Base-by-base conservation (phyloP, 2,888 invertebrate genomes). In the Drosophila heteroneura region DNA sequence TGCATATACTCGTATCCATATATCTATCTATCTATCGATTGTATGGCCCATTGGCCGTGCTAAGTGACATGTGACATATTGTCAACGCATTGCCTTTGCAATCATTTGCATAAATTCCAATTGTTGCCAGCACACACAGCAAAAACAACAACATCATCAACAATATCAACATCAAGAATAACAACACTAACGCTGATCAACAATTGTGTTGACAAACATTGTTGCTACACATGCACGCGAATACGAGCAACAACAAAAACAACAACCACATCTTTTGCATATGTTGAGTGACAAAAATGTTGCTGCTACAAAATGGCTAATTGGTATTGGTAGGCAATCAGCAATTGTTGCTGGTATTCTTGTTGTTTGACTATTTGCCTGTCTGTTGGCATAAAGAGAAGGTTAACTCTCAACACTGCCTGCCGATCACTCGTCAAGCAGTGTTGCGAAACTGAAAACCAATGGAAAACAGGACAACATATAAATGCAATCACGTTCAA, bases 1-100 rank as follows among this genome's bases (percentile, higher is more conserved):
- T 79, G 69, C 68, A 70, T 53, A 35, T 14, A 66, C 70, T 71
- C n/a, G 57, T 47, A 47, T 47, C 71, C 68, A 70, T 68, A 58
- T 57, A 39, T 56, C 37, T 70, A 72, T 71, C 60, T 74, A 72
- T 72, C 60, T 74, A 72, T 79, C 80, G 80, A 79, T 76, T 70
- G 59, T 51, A 26, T 68, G 64, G 70, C 74, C 81, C 83, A 83
- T 84, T 84, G 81, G 74, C 59, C 69, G 76, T 74, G 75, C 82
- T 87, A 89, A 86, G 86, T 90, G 90, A 90, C 91, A 91, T 91
- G 91, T 91, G 91, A 91, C 91, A 91, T 90, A 90, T 91, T 91
- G 91, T 91, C 91, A 91, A 91, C 91, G 91, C 91, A 91, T 78
- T 87, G 83, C 83, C 81, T 64, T 81, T 81, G 76, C 86, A 83